Base-by-base conservation (phyloP, 2,113 vertebrate genomes). In the Eira barbara region DNA sequence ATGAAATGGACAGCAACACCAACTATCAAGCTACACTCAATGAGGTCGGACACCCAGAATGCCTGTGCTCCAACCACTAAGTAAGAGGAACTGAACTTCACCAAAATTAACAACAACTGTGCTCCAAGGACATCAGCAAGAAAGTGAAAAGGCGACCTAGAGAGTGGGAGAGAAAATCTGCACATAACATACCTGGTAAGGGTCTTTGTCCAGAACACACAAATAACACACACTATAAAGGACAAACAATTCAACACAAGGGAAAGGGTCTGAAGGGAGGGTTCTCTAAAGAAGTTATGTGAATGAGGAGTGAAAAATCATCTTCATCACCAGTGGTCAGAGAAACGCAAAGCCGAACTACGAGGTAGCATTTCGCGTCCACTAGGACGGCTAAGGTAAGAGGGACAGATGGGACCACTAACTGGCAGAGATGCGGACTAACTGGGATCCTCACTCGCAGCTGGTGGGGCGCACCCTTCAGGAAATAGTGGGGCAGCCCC, bases 191-290 rank as follows among this genome's bases (percentile, higher is more conserved):
- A 67, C 42, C 45, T 84, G 3, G 29, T 36, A 63, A 34, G 10
- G 29, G n/a, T 15, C 84, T 47, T 8, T 7, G 55, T 84, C 42
- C 78, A 80, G 18, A 92, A 73, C 29, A 88, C 3, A 79, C 67
- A 88, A 45, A 69, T n/a, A 65, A 95, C 31, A 49, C 76, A 36
- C 57, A 52, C 67, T 61, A 11, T n/a, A 94, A 80, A 92, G 74
- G 7, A 69, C 23, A 90, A 67, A 11, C 13, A 83, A 69, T 15
- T 45, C 9, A 45, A 29, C 25, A 17, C 45, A 0, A 49, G 45
- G 57, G 49, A 88, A 52, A 92, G 18, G 23, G 25, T 71, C 0
- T 55, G n/a, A 45, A 73, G 76, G 65, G 39, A 36, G 6, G 18
- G 9, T 45, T 81, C 73, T 42, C 7, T 45, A 36, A 31, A 55